A percentile compares a stretch with the other conserved stretches of the same genome.
phyloP scores from a whole-genome alignment of 92 coral and sea anemone genomes.

The Anthopleura xanthogrammica region DNA sequence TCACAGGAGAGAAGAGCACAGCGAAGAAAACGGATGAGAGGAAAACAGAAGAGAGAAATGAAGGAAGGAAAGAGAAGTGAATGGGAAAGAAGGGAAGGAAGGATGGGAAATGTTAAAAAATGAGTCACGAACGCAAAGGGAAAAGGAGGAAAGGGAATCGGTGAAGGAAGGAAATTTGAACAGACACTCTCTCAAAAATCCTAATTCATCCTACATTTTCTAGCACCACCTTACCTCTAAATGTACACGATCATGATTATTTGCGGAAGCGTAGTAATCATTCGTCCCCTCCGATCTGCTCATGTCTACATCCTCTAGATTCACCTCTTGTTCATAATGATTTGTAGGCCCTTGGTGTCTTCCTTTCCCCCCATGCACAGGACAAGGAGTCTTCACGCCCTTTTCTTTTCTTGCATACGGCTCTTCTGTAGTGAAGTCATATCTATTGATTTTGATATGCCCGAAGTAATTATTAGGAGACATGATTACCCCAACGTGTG shows the following conservation, averaged over 20 bases:
- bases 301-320: neutral
- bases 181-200: no score
- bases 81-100: neutral
- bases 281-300: neutral
- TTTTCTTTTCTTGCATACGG: conserved; percentile 4
- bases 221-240: neutral
- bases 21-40: neutral
- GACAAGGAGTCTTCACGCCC: neutral
- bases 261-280: neutral
- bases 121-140: no score
- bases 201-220: neutral
- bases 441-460: conserved; percentile 6
- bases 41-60: no score
- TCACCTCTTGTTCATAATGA: neutral
- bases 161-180: no score
- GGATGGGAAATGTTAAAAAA: no score
- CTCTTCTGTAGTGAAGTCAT: conserved; percentile 30
- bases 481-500: neutral
- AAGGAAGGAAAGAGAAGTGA: neutral
- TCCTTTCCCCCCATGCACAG: neutral
- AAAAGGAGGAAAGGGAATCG: no score
- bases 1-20: no score
- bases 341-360: neutral
- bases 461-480: conserved; percentile 17
- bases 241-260: neutral